These are phyloP conservation scores for Calycopis cecrops DNA, from an alignment of 1,140 invertebrate species.

Conservation along the genomic window DNA sequence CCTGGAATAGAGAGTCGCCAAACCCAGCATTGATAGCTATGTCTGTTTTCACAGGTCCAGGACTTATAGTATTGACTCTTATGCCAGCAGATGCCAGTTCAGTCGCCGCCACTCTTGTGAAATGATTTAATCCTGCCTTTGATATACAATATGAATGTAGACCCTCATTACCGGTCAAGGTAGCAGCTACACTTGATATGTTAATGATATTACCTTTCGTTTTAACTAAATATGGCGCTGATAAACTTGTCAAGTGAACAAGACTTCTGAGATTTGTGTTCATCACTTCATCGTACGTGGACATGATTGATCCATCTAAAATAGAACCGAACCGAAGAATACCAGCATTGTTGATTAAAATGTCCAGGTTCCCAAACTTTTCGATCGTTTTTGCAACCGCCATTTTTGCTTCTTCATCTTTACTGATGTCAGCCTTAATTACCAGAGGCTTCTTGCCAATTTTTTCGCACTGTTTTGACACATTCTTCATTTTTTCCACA, in stretches of 20 bases:
- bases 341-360: slow-evolving; percentile 26
- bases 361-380: slow-evolving; percentile 18
- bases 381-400: too few species aligned
- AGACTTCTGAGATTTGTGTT: slow-evolving; percentile 18
- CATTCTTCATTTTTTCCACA: slow-evolving; percentile 17
- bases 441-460: slow-evolving; percentile 17
- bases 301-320: slow-evolving; percentile 2
- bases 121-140: slow-evolving; percentile 22
- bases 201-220: slow-evolving; percentile 29
- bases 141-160: slow-evolving; percentile 13
- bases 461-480: slow-evolving; percentile 17
- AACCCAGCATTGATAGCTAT: slow-evolving; percentile 5
- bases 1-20: too few species aligned
- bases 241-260: too few species aligned
- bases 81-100: slow-evolving; percentile 21
- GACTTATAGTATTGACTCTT: slow-evolving; percentile 24
- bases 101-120: slow-evolving; percentile 15
- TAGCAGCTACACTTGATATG: slow-evolving; percentile 24
- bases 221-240: too few species aligned
- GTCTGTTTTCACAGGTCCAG: slow-evolving; percentile 21
- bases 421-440: slow-evolving; percentile 21
- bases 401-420: too few species aligned
- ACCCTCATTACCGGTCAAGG: neutral
- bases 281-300: slow-evolving; percentile 19
- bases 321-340: slow-evolving; percentile 6